phyloP scores from a whole-genome alignment of 1,140 invertebrate species.

The Drosophila guanche region DNA sequence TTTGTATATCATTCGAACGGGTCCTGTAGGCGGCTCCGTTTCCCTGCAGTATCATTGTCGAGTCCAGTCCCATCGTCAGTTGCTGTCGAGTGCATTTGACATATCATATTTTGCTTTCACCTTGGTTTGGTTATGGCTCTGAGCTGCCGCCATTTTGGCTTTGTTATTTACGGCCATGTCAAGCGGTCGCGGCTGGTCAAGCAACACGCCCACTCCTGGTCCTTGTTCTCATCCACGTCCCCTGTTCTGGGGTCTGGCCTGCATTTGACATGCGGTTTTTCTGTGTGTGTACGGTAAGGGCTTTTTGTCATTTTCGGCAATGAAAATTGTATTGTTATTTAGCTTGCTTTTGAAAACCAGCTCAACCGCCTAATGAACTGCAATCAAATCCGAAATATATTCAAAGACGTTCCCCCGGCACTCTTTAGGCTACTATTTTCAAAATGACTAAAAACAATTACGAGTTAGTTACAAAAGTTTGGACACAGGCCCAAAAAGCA shows the following conservation, averaged over 20 bases:
- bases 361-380: neutral
- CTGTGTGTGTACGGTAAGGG: conserved; percentile 32
- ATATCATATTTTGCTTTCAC: conserved; percentile 69
- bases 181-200: conserved; percentile 71
- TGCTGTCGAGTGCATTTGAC: conserved; percentile 69
- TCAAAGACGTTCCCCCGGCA: neutral
- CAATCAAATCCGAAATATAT: neutral
- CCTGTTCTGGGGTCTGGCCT: conserved; percentile 44
- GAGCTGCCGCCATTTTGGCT: conserved; percentile 72
- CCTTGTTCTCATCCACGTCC: conserved; percentile 1
- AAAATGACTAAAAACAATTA: conserved; percentile 55
- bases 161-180: conserved; percentile 79
- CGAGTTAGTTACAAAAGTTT: conserved; percentile 34
- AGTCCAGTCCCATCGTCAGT: conserved; percentile 43
- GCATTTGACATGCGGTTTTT: conserved; percentile 77
- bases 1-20: conserved; percentile 29
- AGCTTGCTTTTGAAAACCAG: conserved; percentile 1
- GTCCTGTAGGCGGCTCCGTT: neutral
- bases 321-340: conserved; percentile 19
- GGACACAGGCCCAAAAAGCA: conserved; percentile 31
- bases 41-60: conserved; percentile 35
- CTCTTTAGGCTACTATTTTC: neutral
- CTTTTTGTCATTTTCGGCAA: conserved; percentile 7
- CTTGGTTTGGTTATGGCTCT: conserved; percentile 55
- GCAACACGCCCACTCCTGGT: conserved; percentile 17